phyloP scores from a whole-genome alignment of 2,113 vertebrate species.

The Bufo bufo region DNA sequence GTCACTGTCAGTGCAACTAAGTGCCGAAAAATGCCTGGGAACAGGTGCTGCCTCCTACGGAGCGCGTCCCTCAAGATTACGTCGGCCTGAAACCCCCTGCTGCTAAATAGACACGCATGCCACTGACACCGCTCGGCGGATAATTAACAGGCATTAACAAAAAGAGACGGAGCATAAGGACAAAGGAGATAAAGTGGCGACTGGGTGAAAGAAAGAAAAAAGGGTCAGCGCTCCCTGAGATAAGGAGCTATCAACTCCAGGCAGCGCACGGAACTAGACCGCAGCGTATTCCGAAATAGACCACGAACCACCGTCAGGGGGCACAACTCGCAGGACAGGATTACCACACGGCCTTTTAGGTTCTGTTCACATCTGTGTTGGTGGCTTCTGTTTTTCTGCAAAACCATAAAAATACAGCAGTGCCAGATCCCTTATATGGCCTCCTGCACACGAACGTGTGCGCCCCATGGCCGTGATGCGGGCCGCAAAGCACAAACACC shows the following conservation, averaged over 20 bases:
- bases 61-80: background rate
- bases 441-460: too few relatives aligned
- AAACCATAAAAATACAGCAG: too few relatives aligned
- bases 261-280: slow-evolving; percentile 12
- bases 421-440: too few relatives aligned
- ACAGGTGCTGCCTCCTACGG: slow-evolving; percentile 36
- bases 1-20: slow-evolving; percentile 4
- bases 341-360: background rate
- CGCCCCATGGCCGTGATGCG: too few relatives aligned
- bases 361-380: background rate
- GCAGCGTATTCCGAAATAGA: background rate
- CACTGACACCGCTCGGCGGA: background rate
- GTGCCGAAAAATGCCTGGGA: background rate
- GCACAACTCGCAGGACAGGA: background rate
- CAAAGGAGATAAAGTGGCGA: background rate
- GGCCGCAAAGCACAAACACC: too few relatives aligned
- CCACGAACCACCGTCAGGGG: background rate
- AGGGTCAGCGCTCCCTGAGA: slow-evolving; percentile 13
- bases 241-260: slow-evolving; percentile 1
- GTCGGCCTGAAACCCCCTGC: background rate
- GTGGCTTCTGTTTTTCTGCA: too few relatives aligned
- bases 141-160: background rate
- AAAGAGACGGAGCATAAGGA: background rate
- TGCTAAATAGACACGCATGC: background rate
- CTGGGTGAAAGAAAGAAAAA: background rate